Percentiles rank a stretch among this genome's conserved stretches.
phyloP scores from a whole-genome alignment of 1,140 invertebrate genomes.

The Oppia nitens region DNA sequence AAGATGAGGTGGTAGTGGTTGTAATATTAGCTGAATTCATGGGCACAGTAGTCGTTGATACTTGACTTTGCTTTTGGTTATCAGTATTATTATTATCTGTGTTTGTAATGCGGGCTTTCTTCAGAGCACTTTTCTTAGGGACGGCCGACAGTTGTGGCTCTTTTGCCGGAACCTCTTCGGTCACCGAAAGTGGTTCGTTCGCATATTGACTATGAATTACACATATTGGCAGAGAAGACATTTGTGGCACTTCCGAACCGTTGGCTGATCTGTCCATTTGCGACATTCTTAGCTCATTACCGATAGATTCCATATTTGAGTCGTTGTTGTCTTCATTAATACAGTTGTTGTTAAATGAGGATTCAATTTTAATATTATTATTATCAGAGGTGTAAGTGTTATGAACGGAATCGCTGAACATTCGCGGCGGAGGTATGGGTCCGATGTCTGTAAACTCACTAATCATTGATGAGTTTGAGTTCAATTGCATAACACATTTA shows the following conservation, averaged over 20 bases:
- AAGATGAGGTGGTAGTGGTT: neutral
- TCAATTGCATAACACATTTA: neutral
- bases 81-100: neutral
- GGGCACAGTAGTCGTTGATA: neutral
- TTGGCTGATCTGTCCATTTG: neutral
- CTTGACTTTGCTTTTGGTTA: neutral
- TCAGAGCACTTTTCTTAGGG: constrained; percentile 23
- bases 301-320: neutral
- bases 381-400: neutral
- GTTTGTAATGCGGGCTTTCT: constrained; percentile 15
- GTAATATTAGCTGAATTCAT: neutral
- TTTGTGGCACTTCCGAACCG: neutral
- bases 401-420: constrained; percentile 40
- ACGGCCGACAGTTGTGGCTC: constrained; percentile 21
- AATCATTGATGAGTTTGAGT: neutral
- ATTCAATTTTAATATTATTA: neutral
- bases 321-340: neutral
- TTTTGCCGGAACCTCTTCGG: constrained; percentile 21
- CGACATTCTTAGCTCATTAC: neutral
- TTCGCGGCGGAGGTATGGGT: constrained; percentile 80
- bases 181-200: neutral
- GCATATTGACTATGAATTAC: neutral
- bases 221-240: constrained; percentile 2
- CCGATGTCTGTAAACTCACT: constrained; percentile 51
- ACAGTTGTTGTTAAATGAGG: neutral